Conservation (phyloP, 2,113 vertebrate species). For the Antennarius striatus region DNA sequence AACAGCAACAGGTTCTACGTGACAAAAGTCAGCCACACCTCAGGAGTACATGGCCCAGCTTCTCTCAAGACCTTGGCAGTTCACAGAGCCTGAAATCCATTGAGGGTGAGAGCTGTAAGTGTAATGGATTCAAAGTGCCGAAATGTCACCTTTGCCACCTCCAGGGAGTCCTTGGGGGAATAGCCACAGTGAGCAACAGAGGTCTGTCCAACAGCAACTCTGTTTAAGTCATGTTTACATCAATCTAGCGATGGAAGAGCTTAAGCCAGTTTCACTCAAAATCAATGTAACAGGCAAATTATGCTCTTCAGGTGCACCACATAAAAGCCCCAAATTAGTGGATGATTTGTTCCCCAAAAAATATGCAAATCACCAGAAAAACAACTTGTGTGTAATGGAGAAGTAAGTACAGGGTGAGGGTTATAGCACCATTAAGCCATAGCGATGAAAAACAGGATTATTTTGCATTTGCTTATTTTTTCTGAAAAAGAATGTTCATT, state of each 20-base stretch:
- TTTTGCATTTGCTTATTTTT: not conserved
- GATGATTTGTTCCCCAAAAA: conserved; percentile 29
- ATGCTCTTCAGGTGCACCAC: conserved; percentile 44
- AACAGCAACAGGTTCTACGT: conserved; percentile 25
- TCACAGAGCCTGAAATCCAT: conserved; percentile 15
- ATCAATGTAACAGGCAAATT: conserved; percentile 34
- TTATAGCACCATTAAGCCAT: not conserved
- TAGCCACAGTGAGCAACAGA: not conserved
- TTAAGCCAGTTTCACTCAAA: conserved; percentile 35
- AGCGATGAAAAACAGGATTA: not conserved
- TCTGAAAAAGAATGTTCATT: not conserved
- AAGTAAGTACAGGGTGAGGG: not conserved
- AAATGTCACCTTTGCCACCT: conserved; percentile 27
- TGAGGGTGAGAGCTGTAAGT: conserved; percentile 19
- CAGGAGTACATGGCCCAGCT: conserved; percentile 16
- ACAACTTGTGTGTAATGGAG: not conserved
- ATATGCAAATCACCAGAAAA: conserved; percentile 35
- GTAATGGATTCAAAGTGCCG: conserved; percentile 33
- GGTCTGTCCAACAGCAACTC: conserved; percentile 25
- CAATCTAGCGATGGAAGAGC: conserved; percentile 3
- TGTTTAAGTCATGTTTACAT: conserved; percentile 27
- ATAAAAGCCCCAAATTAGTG: conserved; percentile 52
- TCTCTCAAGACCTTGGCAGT: conserved; percentile 22
- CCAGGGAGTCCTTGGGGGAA: conserved; percentile 24
- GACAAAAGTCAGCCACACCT: conserved; percentile 9